Conservation (phyloP, 2,113 vertebrate species). For the Mesembrinibis cayennensis region DNA sequence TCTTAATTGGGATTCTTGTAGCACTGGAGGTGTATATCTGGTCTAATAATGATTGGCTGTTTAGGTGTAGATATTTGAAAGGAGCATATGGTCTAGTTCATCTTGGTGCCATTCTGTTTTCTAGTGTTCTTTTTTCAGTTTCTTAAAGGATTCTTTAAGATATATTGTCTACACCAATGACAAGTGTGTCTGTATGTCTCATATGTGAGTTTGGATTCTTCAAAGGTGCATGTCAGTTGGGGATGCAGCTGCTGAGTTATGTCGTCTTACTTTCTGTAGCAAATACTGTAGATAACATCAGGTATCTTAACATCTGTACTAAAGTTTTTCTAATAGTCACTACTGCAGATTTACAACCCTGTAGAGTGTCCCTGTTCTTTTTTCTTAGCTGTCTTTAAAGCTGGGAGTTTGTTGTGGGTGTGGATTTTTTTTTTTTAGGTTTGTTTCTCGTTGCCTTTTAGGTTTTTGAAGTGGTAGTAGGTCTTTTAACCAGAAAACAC, state of each 20-base stretch:
- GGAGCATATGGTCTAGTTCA: not conserved
- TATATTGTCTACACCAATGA: fast-evolving
- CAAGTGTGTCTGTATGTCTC: not conserved
- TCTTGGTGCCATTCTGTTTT: not conserved
- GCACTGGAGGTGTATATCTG: not conserved
- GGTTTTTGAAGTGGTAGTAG: not conserved
- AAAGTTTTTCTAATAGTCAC: not conserved
- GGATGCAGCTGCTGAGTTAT: not conserved
- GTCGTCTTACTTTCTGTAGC: not conserved
- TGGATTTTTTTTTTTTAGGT: not conserved
- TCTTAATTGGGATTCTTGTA: not conserved
- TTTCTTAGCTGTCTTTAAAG: not conserved
- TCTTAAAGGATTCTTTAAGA: not conserved
- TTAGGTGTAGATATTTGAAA: not conserved
- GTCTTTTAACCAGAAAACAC: not conserved
- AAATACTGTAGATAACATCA: not conserved
- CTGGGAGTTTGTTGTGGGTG: not conserved
- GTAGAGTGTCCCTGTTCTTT: not conserved
- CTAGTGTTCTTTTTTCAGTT: not conserved
- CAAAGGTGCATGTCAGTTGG: not conserved
- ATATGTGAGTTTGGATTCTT: not conserved
- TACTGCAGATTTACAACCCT: not conserved
- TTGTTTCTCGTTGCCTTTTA: not conserved
- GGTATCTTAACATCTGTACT: not conserved
- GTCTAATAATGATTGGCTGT: not conserved